Evolutionary conservation across 2,113 vertebrate genomes (phyloP), one percentile per base, ranked within the genome.

Genomic region (Hiodon tergisus): DNA sequence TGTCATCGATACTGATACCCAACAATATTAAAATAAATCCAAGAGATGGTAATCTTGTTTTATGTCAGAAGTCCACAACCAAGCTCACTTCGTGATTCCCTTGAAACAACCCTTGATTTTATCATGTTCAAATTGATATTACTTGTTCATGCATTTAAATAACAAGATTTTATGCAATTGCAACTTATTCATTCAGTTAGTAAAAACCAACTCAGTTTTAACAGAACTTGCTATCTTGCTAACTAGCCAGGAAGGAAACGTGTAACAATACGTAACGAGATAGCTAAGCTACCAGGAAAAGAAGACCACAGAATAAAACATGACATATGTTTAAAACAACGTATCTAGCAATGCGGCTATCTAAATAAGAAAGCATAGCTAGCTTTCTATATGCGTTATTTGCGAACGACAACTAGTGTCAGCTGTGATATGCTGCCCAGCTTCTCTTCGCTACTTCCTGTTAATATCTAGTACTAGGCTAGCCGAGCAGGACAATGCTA

Each of bases 161-260:
- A 31, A 31, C 31, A 31, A 31, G 31, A 31, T 31, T 31, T 31
- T 31, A 31, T 31, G 31, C 31, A 31, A 31, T 31, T 31, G 17
- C 46, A 50, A 67, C 66, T 67, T 67, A 67, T 31, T 31, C 31
- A 31, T 31, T 31, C 31, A 52, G 66, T 6, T 59, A 10, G 46
- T 47, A 46, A 47, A 47, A 46, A 54, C 9, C 71, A 54, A 71
- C 7, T 17, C 46, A 17, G 62, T 4, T 9, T 48, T 17, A 57
- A 17, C 73, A 31, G 53, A 48, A 47, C 11, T 4, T 6, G 76
- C 55, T 67, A 68, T 47, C 53, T 61, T n/a, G 71, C 58, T 10
- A 60, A 47, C 57, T 60, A 61, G 53, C 58, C 73, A 75, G 73
- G 73, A 75, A 75, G 73, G 73, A 68, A 75, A 50, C 65, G 53